A percentile compares a stretch with the other conserved stretches of the same genome.
Conservation (phyloP, 2,113 vertebrate species). For the Butorides virescens region DNA sequence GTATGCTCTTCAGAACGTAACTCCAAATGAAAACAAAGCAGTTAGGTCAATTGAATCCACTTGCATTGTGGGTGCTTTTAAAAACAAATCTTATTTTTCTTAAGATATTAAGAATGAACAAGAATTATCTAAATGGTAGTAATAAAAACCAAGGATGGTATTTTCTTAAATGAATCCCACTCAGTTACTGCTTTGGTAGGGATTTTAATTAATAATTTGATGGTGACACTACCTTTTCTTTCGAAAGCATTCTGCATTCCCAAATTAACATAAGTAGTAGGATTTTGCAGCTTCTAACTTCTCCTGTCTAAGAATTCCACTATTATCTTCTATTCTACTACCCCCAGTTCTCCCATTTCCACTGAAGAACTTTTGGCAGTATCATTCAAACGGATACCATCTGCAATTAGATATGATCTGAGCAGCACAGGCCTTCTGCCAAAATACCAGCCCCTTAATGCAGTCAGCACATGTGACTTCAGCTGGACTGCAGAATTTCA, state of each 20-base stretch:
- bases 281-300: background rate
- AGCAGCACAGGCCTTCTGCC: constrained; percentile 70
- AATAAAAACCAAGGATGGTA: background rate
- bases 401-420: constrained; percentile 69
- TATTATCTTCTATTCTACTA: background rate
- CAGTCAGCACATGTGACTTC: constrained; percentile 72
- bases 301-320: background rate
- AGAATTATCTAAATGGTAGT: background rate
- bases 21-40: background rate
- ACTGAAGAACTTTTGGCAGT: constrained; percentile 40
- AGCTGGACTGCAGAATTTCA: constrained; percentile 57
- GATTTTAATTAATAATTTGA: background rate
- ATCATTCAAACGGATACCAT: constrained; percentile 75
- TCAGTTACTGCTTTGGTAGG: background rate
- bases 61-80: background rate
- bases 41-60: background rate
- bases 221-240: background rate
- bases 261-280: background rate
- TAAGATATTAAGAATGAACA: background rate
- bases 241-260: background rate
- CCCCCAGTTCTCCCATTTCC: background rate
- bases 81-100: background rate
- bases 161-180: background rate
- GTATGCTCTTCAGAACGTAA: background rate
- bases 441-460: constrained; percentile 71